Conservation (phyloP, 2,113 vertebrate species). For the Indicator maculatus region DNA sequence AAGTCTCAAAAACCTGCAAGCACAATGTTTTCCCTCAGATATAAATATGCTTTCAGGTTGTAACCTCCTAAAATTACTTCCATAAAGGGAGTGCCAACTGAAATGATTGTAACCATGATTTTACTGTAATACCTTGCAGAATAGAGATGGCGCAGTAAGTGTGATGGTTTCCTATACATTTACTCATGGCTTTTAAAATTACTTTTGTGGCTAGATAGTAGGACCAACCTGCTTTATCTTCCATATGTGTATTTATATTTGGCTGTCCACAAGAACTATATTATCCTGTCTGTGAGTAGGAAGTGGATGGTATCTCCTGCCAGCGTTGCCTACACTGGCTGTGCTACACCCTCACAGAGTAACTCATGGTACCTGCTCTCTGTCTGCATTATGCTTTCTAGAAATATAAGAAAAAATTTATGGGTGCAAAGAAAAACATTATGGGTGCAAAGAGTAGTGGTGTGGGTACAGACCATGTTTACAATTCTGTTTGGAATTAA, state of each 20-base stretch:
- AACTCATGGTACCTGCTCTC: neutral
- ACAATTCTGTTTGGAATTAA: neutral
- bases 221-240: neutral
- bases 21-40: neutral
- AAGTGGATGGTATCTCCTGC: neutral
- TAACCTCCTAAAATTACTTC: conserved; percentile 24
- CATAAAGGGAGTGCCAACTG: neutral
- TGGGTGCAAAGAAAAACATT: neutral
- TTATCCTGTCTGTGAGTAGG: neutral
- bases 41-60: neutral
- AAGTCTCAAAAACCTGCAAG: neutral
- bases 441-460: neutral
- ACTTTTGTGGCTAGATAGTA: neutral
- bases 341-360: neutral
- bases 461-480: neutral
- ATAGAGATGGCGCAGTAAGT: neutral
- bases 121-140: conserved; percentile 6
- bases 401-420: neutral
- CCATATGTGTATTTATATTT: neutral
- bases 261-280: neutral
- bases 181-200: conserved; percentile 24
- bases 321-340: neutral
- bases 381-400: neutral
- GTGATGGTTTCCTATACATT: neutral
- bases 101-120: neutral